phyloP scores from a whole-genome alignment of 2,113 vertebrate species.

The Piaya cayana region DNA sequence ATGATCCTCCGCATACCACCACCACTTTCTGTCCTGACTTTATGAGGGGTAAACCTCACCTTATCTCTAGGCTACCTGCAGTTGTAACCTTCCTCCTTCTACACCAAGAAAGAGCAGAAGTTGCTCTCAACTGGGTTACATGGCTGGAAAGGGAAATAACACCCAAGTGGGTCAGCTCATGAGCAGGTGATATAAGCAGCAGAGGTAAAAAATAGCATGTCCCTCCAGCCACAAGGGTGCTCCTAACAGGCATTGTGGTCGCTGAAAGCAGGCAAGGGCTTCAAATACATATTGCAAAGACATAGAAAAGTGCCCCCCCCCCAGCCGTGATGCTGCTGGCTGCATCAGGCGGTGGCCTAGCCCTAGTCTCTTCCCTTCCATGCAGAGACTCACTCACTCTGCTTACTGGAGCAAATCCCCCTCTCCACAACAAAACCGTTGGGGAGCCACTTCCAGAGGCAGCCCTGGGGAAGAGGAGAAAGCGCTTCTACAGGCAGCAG shows the following conservation, averaged over 20 bases:
- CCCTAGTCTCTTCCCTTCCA: accelerated
- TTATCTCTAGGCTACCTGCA: neutral
- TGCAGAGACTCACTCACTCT: neutral
- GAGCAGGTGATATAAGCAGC: neutral
- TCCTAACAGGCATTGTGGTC: accelerated
- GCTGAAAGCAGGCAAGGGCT: neutral
- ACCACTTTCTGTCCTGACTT: neutral
- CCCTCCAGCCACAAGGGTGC: accelerated
- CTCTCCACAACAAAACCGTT: neutral
- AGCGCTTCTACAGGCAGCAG: neutral
- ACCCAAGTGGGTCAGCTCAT: neutral
- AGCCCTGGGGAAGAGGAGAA: neutral
- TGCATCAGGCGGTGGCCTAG: neutral
- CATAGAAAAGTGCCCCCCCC: neutral
- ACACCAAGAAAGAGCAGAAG: neutral
- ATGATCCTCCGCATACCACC: neutral
- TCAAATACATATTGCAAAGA: neutral
- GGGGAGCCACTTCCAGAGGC: neutral
- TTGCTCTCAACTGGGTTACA: accelerated
- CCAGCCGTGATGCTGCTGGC: accelerated
- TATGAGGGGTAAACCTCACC: accelerated
- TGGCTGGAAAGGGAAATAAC: neutral
- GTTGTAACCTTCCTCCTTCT: neutral
- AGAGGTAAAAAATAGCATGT: neutral
- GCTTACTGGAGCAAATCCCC: neutral